Evolutionary conservation across 1,140 invertebrate genomes (phyloP), one percentile per base, ranked within the genome.

Genomic region (Zaprionus camerounensis): DNA sequence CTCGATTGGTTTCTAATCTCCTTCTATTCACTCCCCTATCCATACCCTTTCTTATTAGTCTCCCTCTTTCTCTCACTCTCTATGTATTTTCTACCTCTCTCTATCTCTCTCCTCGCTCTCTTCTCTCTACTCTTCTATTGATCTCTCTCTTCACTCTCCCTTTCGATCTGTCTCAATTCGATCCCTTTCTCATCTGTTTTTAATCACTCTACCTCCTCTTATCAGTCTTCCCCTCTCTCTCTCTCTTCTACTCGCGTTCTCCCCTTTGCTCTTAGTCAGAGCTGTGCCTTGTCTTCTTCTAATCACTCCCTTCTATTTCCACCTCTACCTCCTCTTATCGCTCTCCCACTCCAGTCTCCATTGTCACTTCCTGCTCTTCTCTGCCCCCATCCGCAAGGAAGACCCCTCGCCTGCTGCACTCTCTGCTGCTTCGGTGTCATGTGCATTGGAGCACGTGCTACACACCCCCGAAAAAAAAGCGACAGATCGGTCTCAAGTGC

Each of bases 381-480:
- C 22, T 34, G 7, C 17, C 22, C 17, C 17, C 74, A 70, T 62
- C 63, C 17, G 36, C 9, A 68, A 31, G 31, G 31, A 11, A 31
- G 31, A 31, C 31, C 63, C 55, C 58, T 26, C 9, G 17, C 61
- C 41, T 13, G 59, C 49, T 59, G 65, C 65, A 73, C 66, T 41
- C 57, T 11, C 31, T 34, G 31, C 66, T 76, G 81, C 84, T 85
- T 85, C 70, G 79, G 79, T 86, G 83, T 81, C 84, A 83, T 88
- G 84, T 90, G 81, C 86, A 90, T 63, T 88, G 75, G 63, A 90
- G 85, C 85, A 90, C 85, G 85, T 90, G 85, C 85, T 90, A 91
- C 53, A 65, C 24, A 91, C 64, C 61, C 24, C 34, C 68, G 28
- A 79, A 74, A 73, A 73, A 87, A 78, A 70, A 34, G 28, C 31